phyloP scores from a whole-genome alignment of 1,140 invertebrate species.

The Trachymyrmex cornetzi region DNA sequence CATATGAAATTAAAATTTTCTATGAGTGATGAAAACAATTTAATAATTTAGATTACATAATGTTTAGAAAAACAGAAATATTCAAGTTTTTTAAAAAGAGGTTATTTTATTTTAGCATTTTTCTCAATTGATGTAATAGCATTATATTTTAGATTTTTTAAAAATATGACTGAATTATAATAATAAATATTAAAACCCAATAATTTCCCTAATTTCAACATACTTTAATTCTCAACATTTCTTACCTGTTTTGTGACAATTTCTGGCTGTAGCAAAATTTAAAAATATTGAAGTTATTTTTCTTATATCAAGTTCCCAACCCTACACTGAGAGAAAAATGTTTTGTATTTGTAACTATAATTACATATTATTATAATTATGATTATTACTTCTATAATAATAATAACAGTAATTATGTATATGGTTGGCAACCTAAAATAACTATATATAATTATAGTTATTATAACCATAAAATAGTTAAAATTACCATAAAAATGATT shows the following conservation, averaged over 20 bases:
- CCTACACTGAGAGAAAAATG: too few species aligned
- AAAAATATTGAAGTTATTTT: slow-evolving; percentile 71
- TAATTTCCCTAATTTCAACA: neutral
- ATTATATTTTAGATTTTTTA: neutral
- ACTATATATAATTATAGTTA: too few species aligned
- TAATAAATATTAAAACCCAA: neutral
- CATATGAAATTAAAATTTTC: neutral
- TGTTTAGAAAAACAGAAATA: neutral
- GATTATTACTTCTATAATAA: too few species aligned
- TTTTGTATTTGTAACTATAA: too few species aligned
- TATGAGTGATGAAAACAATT: neutral
- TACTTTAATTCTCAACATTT: neutral
- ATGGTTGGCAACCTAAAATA: too few species aligned
- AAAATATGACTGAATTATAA: neutral
- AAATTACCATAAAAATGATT: too few species aligned
- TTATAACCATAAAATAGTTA: too few species aligned
- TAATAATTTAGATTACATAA: neutral
- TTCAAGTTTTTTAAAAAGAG: neutral
- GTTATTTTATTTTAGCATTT: neutral
- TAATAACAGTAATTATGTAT: too few species aligned
- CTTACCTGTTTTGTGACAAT: slow-evolving; percentile 70
- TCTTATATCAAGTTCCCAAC: slow-evolving; percentile 55
- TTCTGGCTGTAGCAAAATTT: slow-evolving; percentile 77
- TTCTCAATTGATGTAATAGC: slow-evolving; percentile 8
- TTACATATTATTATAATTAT: too few species aligned